Base-by-base conservation (phyloP, 1,140 invertebrate genomes). In the Phenacoccus solenopsis region DNA sequence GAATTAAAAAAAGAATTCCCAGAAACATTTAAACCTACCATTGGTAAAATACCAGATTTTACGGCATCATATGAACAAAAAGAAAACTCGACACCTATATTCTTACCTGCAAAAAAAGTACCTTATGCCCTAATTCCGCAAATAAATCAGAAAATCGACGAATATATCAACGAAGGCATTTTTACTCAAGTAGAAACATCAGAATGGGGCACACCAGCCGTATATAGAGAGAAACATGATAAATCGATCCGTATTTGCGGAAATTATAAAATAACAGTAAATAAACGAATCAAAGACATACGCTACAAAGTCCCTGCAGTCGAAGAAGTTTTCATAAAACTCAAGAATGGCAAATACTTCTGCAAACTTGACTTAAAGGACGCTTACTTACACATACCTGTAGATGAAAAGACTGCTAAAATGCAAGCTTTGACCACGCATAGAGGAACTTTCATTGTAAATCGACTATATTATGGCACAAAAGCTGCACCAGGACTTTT, bases 401-500 rank as follows among this genome's bases (percentile, higher is more conserved):
- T 74, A 0, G 71, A 73, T 69, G 70, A 74, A 16, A 56, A 67
- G 27, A 49, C 25, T 67, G 20, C 22, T 28, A 61, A 71, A 67
- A 67, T 74, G 13, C 79, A 71, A 75, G 74, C 74, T 24, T 75
- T 75, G 57, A 73, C 72, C 21, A 78, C 75, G 21, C 76, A 75
- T 72, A 59, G 73, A 72, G 77, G 78, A 12, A 81, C 76, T 64
- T 22, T 69, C 68, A 77, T 78, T 68, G 77, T 78, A 73, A 73
- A 79, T 77, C 67, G 67, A 77, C 59, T 67, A 82, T 10, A 77
- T 75, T 57, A 57, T 7, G 70, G 78, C 76, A 4, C 70, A 80
- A 25, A 22, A 69, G 24, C 72, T 72, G 13, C 73, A 73, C 21
- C 77, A 75, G 13, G 76, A 75, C 77, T 67, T 56, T 71, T 38